phyloP scores from a whole-genome alignment of 1,140 invertebrate species.

The Octopus bimaculoides region DNA sequence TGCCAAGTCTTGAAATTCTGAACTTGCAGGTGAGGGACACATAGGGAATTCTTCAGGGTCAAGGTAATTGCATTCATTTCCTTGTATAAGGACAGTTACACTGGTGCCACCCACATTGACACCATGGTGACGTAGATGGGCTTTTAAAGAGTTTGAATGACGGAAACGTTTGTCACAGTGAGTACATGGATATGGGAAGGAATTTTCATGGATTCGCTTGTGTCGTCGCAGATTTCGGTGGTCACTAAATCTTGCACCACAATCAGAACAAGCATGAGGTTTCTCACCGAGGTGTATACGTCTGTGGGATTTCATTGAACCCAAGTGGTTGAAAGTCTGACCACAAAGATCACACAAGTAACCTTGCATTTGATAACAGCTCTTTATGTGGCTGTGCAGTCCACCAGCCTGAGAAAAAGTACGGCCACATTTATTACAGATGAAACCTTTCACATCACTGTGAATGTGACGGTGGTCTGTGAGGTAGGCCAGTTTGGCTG shows the following conservation, averaged over 20 bases:
- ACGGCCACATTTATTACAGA: constrained; percentile 46
- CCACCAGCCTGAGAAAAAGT: constrained; percentile 46
- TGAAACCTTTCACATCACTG: constrained; percentile 37
- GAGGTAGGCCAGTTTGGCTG: constrained; percentile 29
- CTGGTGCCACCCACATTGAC: not conserved
- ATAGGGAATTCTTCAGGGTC: not conserved
- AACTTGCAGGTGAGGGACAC: not conserved
- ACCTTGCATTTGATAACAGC: constrained; percentile 32
- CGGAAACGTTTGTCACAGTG: constrained; percentile 35
- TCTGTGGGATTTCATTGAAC: constrained; percentile 36
- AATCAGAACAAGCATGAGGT: constrained; percentile 31
- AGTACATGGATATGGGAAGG: constrained; percentile 34
- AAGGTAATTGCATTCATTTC: not conserved
- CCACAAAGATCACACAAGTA: constrained; percentile 44
- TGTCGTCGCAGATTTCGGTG: constrained; percentile 39
- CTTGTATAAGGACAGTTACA: constrained; percentile 11
- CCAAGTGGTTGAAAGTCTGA: constrained; percentile 33
- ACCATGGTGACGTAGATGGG: constrained; percentile 22
- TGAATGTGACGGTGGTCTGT: constrained; percentile 42
- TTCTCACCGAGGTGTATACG: constrained; percentile 36
- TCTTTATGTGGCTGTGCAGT: constrained; percentile 32
- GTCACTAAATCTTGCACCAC: constrained; percentile 34
- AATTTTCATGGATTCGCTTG: constrained; percentile 40
- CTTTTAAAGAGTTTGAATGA: constrained; percentile 43
- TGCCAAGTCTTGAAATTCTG: not conserved